Percentiles rank a stretch among this genome's conserved stretches.
These are phyloP conservation scores for Anas capensis DNA, from an alignment of 2,797 vertebrate genomes.

Conservation along the genomic window DNA sequence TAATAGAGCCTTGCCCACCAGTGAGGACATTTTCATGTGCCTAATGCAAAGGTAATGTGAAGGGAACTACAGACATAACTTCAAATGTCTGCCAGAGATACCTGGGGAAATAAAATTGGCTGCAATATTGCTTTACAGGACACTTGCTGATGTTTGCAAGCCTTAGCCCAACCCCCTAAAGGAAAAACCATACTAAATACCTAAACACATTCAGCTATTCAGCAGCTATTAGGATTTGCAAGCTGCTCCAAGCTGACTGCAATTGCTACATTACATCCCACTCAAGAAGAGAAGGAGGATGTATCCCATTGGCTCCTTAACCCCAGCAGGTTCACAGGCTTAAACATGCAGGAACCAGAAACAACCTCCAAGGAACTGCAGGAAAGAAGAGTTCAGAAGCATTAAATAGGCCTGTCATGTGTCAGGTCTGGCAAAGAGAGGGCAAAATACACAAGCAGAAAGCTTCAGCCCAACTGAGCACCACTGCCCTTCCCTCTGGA, in stretches of 20 bases:
- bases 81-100: background rate
- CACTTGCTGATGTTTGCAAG: background rate
- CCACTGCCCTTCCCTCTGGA: background rate
- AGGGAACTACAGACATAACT: background rate
- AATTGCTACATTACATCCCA: background rate
- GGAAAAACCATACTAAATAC: background rate
- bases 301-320: background rate
- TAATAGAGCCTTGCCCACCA: background rate
- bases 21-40: background rate
- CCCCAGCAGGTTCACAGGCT: background rate
- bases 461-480: background rate
- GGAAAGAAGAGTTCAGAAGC: background rate
- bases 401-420: background rate
- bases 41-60: background rate
- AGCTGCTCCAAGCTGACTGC: background rate
- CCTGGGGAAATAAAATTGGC: background rate
- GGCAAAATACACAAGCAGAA: background rate
- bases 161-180: background rate
- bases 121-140: background rate
- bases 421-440: background rate
- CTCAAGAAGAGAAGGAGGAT: background rate
- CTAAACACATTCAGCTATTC: background rate
- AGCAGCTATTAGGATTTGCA: background rate
- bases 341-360: background rate
- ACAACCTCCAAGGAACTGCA: background rate